Evolutionary conservation across 2,888 invertebrate species (phyloP).

Genomic region (Eugnorisma glareosa): DNA sequence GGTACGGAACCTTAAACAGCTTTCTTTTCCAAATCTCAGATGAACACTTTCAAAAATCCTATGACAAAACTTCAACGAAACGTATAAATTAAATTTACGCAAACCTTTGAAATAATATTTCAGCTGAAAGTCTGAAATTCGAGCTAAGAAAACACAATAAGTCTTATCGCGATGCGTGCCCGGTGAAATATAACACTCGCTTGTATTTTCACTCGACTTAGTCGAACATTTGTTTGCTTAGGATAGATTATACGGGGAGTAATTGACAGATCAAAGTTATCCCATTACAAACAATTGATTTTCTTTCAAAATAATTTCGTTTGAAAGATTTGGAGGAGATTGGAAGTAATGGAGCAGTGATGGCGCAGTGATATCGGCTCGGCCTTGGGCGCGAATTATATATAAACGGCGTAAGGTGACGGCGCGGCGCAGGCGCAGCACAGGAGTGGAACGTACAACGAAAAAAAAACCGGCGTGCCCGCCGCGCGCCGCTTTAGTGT

Average conservation of each 20-base stretch:
- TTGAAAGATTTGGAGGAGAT: conserved; percentile 6
- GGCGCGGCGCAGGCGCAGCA: no score
- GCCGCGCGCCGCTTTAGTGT: no score
- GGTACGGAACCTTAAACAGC: no score
- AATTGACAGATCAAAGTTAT: conserved; percentile 82
- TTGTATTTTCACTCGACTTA: conserved; percentile 73
- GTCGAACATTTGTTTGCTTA: conserved; percentile 76
- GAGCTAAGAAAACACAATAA: conserved; percentile 70
- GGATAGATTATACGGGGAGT: conserved; percentile 77
- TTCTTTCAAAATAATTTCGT: conserved; percentile 60
- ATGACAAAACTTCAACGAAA: conserved; percentile 49
- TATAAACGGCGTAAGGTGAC: no score
- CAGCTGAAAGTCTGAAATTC: conserved; percentile 59
- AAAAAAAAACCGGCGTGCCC: no score
- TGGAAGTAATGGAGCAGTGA: neutral
- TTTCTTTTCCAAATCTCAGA: conserved; percentile 16
- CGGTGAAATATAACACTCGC: conserved; percentile 68
- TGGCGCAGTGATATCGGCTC: neutral
- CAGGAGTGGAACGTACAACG: no score
- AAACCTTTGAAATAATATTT: conserved; percentile 67
- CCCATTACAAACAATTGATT: conserved; percentile 75
- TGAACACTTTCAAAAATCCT: conserved; percentile 34
- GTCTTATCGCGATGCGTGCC: conserved; percentile 64
- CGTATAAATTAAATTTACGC: conserved; percentile 56
- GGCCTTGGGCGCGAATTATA: no score